phyloP scores from a whole-genome alignment of 2,113 vertebrate species.

The Anguilla japonica region DNA sequence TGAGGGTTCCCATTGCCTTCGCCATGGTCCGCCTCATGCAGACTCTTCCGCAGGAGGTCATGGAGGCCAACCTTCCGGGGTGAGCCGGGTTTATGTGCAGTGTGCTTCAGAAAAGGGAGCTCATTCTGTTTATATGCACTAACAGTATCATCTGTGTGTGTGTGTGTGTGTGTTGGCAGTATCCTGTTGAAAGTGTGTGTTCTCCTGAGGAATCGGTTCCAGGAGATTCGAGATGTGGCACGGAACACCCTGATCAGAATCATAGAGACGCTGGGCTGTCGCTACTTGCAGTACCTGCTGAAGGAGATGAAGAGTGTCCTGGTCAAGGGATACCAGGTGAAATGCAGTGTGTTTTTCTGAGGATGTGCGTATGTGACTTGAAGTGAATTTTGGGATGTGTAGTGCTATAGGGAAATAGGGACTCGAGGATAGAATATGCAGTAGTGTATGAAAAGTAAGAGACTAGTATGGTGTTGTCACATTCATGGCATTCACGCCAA shows the following conservation, averaged over 20 bases:
- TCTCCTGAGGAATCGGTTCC: constrained; percentile 87
- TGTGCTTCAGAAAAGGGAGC: not conserved
- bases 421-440: not conserved
- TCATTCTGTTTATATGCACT: not conserved
- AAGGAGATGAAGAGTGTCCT: constrained; percentile 86
- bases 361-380: not conserved
- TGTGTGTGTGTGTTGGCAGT: constrained; percentile 56
- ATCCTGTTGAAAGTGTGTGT: constrained; percentile 91
- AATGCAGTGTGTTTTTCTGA: not conserved
- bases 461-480: not conserved
- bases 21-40: constrained; percentile 95
- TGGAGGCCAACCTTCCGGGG: constrained; percentile 91
- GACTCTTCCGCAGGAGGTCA: constrained; percentile 81
- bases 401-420: not conserved
- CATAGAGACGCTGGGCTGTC: constrained; percentile 81
- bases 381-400: not conserved
- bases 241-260: constrained; percentile 90
- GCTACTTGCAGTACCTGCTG: constrained; percentile 85
- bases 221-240: constrained; percentile 90
- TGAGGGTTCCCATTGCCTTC: constrained; percentile 86
- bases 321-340: constrained; percentile 92
- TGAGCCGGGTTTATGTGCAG: constrained; percentile 29
- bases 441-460: not conserved
- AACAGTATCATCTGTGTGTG: constrained; percentile 41
- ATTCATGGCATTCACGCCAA: too few relatives aligned